phyloP scores from a whole-genome alignment of 1,140 invertebrate genomes.

The Thrips palmi region DNA sequence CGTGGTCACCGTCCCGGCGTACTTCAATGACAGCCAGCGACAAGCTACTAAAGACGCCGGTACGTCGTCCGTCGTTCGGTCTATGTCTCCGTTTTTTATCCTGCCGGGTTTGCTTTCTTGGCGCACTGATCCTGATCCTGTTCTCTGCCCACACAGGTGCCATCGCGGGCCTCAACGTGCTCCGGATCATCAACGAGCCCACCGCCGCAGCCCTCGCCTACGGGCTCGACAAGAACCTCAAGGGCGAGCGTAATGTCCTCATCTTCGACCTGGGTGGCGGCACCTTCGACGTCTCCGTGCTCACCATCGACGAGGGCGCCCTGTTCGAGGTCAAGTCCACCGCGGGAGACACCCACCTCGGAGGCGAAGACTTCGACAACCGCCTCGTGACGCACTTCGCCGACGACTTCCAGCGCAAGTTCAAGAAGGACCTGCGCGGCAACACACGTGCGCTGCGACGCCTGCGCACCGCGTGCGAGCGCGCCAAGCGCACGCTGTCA shows the following conservation, averaged over 20 bases:
- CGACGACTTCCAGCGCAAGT: slow-evolving; percentile 40
- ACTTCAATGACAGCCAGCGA: slow-evolving; percentile 71
- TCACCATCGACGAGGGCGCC: slow-evolving; percentile 50
- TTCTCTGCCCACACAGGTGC: slow-evolving; percentile 31
- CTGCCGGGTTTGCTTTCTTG: too few species aligned
- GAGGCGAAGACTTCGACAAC: slow-evolving; percentile 47
- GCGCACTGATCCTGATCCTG: too few species aligned
- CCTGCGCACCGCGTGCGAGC: slow-evolving; percentile 31
- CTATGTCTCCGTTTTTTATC: too few species aligned
- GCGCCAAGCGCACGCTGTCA: slow-evolving; percentile 44
- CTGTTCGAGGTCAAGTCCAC: slow-evolving; percentile 41
- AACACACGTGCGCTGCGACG: slow-evolving; percentile 25
- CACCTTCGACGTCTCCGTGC: slow-evolving; percentile 47
- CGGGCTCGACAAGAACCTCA: slow-evolving; percentile 51
- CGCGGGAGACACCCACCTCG: slow-evolving; percentile 45
- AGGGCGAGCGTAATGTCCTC: slow-evolving; percentile 26
- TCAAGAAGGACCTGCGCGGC: slow-evolving; percentile 24
- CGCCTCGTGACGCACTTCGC: slow-evolving; percentile 41
- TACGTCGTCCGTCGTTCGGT: too few species aligned
- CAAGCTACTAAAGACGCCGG: slow-evolving; percentile 82
- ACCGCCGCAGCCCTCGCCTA: slow-evolving; percentile 58
- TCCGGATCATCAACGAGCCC: slow-evolving; percentile 33
- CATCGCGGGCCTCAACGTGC: slow-evolving; percentile 28
- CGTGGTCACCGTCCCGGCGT: slow-evolving; percentile 29
- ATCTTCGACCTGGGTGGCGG: slow-evolving; percentile 34